A percentile compares a stretch with the other conserved stretches of the same genome.
Evolutionary conservation across 1,140 invertebrate species (phyloP).

Genomic region (Neodiprion lecontei): DNA sequence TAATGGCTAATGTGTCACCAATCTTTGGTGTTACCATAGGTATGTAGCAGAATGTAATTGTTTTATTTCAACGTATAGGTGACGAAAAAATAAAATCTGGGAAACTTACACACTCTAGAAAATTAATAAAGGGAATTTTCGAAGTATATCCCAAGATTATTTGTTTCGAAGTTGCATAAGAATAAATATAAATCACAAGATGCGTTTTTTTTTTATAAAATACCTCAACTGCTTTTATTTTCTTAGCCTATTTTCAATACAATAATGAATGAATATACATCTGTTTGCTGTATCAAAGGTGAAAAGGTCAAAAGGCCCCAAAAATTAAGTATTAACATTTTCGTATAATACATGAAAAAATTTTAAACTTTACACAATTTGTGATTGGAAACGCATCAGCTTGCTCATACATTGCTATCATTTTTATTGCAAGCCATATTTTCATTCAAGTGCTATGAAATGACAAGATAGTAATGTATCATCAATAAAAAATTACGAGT

Average conservation of each 20-base stretch:
- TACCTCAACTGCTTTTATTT: slow-evolving; percentile 39
- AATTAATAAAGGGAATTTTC: too few species aligned
- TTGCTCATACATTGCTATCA: slow-evolving; percentile 5
- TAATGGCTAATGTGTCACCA: neutral
- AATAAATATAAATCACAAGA: neutral
- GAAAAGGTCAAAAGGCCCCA: slow-evolving; percentile 19
- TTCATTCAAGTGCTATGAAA: neutral
- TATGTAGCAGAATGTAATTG: neutral
- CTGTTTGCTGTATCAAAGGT: slow-evolving; percentile 21
- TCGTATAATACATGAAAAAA: slow-evolving; percentile 14
- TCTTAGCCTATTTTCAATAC: slow-evolving; percentile 31
- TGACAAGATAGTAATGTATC: neutral
- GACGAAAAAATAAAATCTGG: too few species aligned
- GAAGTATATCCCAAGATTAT: too few species aligned
- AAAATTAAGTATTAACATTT: slow-evolving; percentile 5
- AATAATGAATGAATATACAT: slow-evolving; percentile 35
- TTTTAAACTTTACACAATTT: slow-evolving; percentile 14
- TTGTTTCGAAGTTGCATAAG: too few species aligned
- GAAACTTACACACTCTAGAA: too few species aligned
- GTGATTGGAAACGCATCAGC: neutral
- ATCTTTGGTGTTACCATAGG: neutral
- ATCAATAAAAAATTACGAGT: neutral
- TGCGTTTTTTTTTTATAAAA: slow-evolving; percentile 27
- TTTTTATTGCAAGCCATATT: slow-evolving; percentile 12
- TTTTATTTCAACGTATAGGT: neutral